Base-by-base conservation (phyloP, 2,888 invertebrate species). In the Ceriagrion tenellum region DNA sequence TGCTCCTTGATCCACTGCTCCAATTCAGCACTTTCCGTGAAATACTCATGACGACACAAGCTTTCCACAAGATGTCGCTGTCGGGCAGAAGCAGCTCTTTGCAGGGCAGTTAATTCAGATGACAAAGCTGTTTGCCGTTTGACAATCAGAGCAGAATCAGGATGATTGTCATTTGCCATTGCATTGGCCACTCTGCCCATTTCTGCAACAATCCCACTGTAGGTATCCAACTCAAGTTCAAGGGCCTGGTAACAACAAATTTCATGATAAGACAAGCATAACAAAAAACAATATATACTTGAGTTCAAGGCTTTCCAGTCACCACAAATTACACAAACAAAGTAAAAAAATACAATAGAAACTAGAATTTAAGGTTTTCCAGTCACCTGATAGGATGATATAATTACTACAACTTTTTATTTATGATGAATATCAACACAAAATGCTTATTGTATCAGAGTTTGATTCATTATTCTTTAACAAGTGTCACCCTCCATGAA, bases 1-100 rank as follows among this genome's bases (percentile, higher is more conserved):
- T 99, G 99, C 96, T 99, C 99, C 96, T 98, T 98, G 95, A 99
- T 99, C 99, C 99, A 99, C 96, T 98, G 98, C 96, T 99, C 99
- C 88, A 99, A 97, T 96, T 99, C 99, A 4, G 98, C 98, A 95
- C 98, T 98, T 97, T 99, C 99, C 0, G 98, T 97, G 96, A 99
- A 98, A 97, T 99, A 99, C 96, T 99, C 99, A 96, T 99, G 99
- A 96, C 98, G 98, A 97, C 98, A 98, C 96, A 99, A 98, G 95
- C 99, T 99, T 97, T 99, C 99, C 97, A 99, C 99, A 3, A 99
- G 97, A 74, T 98, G 98, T 96, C 98, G 98, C 96, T 99, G 98
- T 18, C 99, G 97, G 95, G 98, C 98, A 0, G 98, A 98, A 0
- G 99, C 99, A 95, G 98, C 97, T 95, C 98, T 98, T 97, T 99